Evolutionary conservation across 2,113 vertebrate species (phyloP).

Genomic region (Stomatorhinus ivindoensis): DNA sequence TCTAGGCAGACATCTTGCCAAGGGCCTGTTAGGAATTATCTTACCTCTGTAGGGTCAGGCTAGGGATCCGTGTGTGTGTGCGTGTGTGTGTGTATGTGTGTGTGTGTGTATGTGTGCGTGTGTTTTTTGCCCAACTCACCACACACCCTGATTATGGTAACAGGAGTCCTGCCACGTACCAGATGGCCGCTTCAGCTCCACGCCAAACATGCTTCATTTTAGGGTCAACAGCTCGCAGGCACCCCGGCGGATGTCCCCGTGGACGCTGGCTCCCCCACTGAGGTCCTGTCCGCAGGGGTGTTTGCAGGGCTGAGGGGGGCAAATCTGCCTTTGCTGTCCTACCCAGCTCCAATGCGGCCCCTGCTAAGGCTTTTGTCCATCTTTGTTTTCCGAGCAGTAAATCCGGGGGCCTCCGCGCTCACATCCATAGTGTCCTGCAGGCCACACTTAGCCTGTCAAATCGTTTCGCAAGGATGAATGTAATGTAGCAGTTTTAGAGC

Average conservation of each 20-base stretch:
- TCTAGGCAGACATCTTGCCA: not conserved
- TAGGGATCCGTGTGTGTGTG: not conserved
- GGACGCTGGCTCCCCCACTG: not conserved
- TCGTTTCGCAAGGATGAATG: not conserved
- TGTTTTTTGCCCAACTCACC: not conserved
- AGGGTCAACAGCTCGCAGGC: not conserved
- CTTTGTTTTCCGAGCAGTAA: not conserved
- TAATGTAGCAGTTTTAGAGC: not conserved
- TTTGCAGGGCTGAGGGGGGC: not conserved
- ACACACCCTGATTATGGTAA: not conserved
- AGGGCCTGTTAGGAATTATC: not conserved
- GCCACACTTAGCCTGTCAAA: not conserved
- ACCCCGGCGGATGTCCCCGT: not conserved
- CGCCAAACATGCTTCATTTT: not conserved
- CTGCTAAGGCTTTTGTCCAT: not conserved
- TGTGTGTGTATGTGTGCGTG: not conserved
- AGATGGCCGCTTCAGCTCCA: not conserved
- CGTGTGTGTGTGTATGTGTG: not conserved
- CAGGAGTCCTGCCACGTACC: constrained; percentile 5
- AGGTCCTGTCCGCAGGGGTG: not conserved
- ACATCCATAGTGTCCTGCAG: not conserved
- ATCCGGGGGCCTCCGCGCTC: not conserved
- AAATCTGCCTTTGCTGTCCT: not conserved
- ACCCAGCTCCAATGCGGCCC: not conserved
- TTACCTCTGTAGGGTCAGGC: not conserved